Conservation (phyloP, 2,797 vertebrate genomes). For the Podargus strigoides region DNA sequence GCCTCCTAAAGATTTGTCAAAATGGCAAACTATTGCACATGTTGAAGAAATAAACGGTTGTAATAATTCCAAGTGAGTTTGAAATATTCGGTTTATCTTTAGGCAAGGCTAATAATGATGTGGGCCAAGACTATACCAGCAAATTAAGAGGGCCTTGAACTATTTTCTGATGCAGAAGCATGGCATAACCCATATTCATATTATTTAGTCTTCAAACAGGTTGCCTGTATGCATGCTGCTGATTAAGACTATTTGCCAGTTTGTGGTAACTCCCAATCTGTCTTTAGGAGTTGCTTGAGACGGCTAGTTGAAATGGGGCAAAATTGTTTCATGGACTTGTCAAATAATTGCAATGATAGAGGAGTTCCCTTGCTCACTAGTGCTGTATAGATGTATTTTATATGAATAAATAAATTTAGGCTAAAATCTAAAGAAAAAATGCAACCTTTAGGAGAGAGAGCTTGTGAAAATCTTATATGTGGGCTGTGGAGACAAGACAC, state of each 20-base stretch:
- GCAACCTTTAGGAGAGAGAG: background rate
- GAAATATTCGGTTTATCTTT: background rate
- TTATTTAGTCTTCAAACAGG: background rate
- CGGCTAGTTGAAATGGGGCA: background rate
- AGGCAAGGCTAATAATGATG: background rate
- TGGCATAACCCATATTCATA: background rate
- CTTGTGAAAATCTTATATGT: background rate
- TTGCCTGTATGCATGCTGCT: background rate
- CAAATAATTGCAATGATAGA: background rate
- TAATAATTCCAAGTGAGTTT: background rate
- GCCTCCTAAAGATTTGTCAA: background rate
- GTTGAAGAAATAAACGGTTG: background rate
- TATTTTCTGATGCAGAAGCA: background rate
- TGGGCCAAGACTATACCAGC: background rate
- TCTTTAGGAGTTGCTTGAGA: background rate
- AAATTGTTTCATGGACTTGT: background rate
- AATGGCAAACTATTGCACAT: background rate
- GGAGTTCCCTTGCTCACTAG: background rate
- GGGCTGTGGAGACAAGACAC: background rate
- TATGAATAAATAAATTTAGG: background rate
- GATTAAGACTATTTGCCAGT: background rate
- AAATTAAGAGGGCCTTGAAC: background rate
- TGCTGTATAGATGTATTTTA: no score
- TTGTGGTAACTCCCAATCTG: background rate
- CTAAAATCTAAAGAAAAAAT: background rate